These are phyloP conservation scores for Gastrophysa polygoni DNA, from an alignment of 2,888 invertebrate species.

Conservation along the genomic window DNA sequence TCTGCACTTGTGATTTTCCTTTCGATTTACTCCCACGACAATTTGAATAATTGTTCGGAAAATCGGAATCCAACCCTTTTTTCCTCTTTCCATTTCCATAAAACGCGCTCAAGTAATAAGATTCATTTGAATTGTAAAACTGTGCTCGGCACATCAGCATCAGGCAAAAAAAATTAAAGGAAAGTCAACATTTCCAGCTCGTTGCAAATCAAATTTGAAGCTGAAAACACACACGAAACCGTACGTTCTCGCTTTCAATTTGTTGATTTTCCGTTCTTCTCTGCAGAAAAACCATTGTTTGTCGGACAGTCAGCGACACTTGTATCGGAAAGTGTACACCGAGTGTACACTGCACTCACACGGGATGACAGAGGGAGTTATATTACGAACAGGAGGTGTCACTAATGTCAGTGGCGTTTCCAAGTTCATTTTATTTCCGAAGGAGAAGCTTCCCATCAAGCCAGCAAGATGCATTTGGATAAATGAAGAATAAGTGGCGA, in stretches of 20 bases:
- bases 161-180: neutral
- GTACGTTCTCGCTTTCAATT: neutral
- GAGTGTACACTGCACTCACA: too few relatives aligned
- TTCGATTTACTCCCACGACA: neutral
- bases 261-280: neutral
- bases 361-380: too few relatives aligned
- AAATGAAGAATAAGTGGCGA: too few relatives aligned
- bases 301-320: neutral
- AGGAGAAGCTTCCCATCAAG: too few relatives aligned
- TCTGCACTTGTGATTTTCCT: neutral
- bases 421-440: too few relatives aligned
- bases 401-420: too few relatives aligned
- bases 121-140: neutral
- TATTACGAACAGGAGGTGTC: too few relatives aligned
- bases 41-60: conserved; percentile 1
- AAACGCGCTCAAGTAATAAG: neutral
- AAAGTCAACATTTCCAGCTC: neutral
- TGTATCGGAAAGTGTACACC: neutral
- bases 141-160: neutral
- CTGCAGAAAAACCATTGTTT: neutral
- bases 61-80: neutral
- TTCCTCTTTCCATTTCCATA: neutral
- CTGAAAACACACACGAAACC: neutral
- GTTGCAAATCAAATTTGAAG: neutral
- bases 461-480: too few relatives aligned